Percentiles rank a stretch among this genome's conserved stretches.
These are phyloP conservation scores for Bombus pyrosoma DNA, from an alignment of 1,140 invertebrate species.

Conservation along the genomic window DNA sequence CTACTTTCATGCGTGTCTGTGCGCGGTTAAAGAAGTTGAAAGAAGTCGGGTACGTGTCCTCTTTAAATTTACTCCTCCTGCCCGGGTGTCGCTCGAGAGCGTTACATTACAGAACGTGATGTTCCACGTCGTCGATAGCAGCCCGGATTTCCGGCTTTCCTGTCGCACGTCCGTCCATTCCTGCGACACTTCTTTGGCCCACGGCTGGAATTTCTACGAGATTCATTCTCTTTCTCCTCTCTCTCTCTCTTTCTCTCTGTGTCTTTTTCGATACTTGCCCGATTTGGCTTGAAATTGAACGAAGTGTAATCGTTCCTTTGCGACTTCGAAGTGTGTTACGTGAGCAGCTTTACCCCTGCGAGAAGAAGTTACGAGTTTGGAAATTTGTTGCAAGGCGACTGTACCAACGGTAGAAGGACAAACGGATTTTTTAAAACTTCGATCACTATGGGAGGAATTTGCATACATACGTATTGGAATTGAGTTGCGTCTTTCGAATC, in stretches of 20 bases:
- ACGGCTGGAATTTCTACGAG: conserved; percentile 14
- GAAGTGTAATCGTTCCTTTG: conserved; percentile 22
- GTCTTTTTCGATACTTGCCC: neutral
- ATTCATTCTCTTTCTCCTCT: neutral
- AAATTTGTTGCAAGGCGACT: neutral
- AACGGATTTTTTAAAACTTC: neutral
- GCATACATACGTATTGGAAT: neutral
- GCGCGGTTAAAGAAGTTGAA: conserved; percentile 31
- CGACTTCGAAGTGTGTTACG: conserved; percentile 3
- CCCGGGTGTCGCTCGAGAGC: neutral
- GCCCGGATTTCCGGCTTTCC: conserved; percentile 35
- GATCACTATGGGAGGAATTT: neutral
- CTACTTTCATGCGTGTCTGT: conserved; percentile 24
- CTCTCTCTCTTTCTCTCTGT: too few species aligned
- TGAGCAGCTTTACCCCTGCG: neutral
- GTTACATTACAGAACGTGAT: conserved; percentile 43
- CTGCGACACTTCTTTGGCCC: conserved; percentile 23
- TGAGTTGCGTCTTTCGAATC: too few species aligned
- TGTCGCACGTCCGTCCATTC: conserved; percentile 23
- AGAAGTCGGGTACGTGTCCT: conserved; percentile 23
- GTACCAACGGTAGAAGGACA: neutral
- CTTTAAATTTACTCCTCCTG: conserved; percentile 36
- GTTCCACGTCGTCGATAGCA: conserved; percentile 39
- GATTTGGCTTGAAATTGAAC: conserved; percentile 20
- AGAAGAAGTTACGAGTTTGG: too few species aligned